These are phyloP conservation scores for Drosophila atroscutellata DNA, from an alignment of 2,888 invertebrate species.

Conservation along the genomic window DNA sequence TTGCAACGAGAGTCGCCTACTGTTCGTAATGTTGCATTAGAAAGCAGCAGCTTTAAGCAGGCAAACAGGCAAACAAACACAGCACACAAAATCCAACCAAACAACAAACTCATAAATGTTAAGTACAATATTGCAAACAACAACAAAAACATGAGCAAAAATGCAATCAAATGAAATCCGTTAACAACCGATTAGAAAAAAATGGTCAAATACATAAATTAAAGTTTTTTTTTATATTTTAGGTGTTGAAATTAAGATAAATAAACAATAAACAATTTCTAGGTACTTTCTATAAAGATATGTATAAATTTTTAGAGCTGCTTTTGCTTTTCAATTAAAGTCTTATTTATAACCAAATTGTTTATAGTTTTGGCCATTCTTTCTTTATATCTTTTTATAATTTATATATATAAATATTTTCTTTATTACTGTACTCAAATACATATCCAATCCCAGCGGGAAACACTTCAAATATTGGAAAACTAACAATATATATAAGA, in stretches of 20 bases:
- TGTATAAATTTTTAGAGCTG: not conserved
- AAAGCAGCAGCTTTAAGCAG: slow-evolving; percentile 43
- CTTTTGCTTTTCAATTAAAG: not conserved
- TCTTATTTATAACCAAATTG: too few species aligned
- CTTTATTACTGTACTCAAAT: too few species aligned
- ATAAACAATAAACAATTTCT: too few species aligned
- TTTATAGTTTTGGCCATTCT: not conserved
- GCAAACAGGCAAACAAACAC: slow-evolving; percentile 15
- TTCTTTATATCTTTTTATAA: not conserved
- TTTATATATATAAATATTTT: not conserved
- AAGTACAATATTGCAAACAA: slow-evolving; percentile 7
- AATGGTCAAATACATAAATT: slow-evolving; percentile 1
- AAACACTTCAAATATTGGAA: too few species aligned
- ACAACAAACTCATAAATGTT: slow-evolving; percentile 33
- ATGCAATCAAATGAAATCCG: slow-evolving; percentile 17
- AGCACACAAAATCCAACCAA: slow-evolving; percentile 1
- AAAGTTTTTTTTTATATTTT: not conserved
- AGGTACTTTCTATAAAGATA: not conserved
- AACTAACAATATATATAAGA: not conserved
- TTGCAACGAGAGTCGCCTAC: slow-evolving; percentile 37
- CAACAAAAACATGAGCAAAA: slow-evolving; percentile 1
- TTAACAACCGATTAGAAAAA: slow-evolving; percentile 9
- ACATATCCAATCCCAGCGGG: too few species aligned
- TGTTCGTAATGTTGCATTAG: slow-evolving; percentile 52
- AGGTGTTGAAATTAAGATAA: not conserved